Conservation (phyloP, 2,797 vertebrate species). For the Choloepus didactylus region DNA sequence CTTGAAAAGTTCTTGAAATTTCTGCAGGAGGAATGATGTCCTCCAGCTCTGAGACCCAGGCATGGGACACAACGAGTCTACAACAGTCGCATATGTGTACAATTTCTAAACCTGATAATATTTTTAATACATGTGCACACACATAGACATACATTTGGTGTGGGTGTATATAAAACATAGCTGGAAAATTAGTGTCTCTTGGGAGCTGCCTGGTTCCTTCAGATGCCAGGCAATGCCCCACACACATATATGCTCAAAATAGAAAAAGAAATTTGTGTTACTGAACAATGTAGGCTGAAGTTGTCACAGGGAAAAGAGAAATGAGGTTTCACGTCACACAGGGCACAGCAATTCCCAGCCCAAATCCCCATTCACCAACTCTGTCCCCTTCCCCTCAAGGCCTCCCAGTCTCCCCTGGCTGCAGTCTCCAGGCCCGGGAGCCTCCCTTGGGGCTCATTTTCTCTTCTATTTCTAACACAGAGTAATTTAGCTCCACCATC, state of each 20-base stretch:
- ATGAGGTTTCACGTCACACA: background rate
- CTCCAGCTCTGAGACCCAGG: background rate
- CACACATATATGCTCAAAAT: background rate
- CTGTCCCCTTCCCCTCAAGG: background rate
- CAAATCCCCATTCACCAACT: background rate
- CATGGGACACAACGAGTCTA: background rate
- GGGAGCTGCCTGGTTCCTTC: background rate
- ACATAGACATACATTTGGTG: background rate
- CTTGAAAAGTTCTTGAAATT: background rate
- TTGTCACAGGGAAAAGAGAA: background rate
- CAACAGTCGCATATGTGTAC: background rate
- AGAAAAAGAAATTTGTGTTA: background rate
- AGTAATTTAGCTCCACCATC: background rate
- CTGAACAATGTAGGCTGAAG: background rate
- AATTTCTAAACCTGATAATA: no score
- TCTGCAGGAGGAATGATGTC: background rate
- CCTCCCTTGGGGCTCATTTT: background rate
- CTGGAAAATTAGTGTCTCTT: background rate
- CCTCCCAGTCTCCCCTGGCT: background rate
- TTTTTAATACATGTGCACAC: no score
- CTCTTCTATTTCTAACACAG: background rate
- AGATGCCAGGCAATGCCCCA: background rate
- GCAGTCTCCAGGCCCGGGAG: background rate
- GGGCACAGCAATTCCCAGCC: background rate
- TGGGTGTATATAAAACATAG: background rate